Conservation (phyloP, 2,797 vertebrate species). For the Arnoldichthys spilopterus region DNA sequence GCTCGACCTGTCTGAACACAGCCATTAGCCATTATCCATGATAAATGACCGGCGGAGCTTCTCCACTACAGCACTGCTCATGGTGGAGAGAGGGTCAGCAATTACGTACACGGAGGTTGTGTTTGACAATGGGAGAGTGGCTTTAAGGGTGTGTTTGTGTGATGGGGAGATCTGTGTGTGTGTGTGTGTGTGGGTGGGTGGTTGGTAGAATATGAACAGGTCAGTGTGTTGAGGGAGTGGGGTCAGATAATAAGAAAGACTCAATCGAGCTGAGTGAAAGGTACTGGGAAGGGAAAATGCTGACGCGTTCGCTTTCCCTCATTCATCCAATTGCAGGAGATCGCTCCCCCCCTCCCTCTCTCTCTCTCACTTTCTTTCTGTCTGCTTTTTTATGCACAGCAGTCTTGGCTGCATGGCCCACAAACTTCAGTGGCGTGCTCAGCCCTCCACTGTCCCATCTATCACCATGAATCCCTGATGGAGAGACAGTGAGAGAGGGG, state of each 20-base stretch:
- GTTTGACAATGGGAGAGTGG: conserved; percentile 29
- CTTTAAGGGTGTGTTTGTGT: conserved; percentile 10
- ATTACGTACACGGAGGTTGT: conserved; percentile 41
- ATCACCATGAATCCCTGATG: conserved; percentile 68
- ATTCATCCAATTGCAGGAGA: conserved; percentile 48
- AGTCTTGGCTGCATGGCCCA: conserved; percentile 73
- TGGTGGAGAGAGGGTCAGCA: conserved; percentile 36
- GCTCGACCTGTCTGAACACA: background rate
- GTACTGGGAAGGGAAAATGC: conserved; percentile 77
- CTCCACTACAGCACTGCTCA: background rate
- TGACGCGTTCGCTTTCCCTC: conserved; percentile 65
- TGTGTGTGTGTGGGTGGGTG: conserved; percentile 51
- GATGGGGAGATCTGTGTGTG: conserved; percentile 13
- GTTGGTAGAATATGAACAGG: conserved; percentile 82
- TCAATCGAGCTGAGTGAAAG: conserved; percentile 79
- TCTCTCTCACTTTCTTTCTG: conserved; percentile 39
- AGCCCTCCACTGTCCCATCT: conserved; percentile 67
- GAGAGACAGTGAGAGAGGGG: conserved; percentile 43
- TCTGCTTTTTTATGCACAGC: conserved; percentile 67
- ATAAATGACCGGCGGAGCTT: conserved; percentile 13
- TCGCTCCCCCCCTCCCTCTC: conserved; percentile 42
- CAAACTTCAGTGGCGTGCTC: conserved; percentile 74
- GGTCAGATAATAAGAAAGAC: conserved; percentile 83
- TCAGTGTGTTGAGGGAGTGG: conserved; percentile 71
- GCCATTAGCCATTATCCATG: conserved; percentile 28